These are phyloP conservation scores for Cephalopachus bancanus DNA, from an alignment of 2,797 vertebrate species.

Conservation along the genomic window DNA sequence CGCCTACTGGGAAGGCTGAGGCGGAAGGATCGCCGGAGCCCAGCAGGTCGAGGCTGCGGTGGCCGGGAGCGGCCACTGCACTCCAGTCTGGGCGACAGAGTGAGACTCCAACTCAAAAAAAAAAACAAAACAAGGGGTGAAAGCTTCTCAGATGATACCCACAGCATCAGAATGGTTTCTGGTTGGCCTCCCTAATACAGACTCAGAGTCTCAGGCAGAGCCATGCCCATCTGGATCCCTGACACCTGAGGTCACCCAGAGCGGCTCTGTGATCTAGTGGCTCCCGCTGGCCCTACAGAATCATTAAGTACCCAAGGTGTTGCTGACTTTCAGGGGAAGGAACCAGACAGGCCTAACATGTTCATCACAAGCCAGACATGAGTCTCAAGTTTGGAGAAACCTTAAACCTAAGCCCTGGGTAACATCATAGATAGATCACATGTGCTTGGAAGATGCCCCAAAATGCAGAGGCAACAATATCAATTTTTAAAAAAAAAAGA, in stretches of 20 bases:
- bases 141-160: not conserved
- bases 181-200: not conserved
- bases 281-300: not conserved
- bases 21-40: too few species aligned
- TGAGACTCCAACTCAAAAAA: too few species aligned
- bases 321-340: not conserved
- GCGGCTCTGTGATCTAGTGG: not conserved
- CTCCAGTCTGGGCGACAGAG: too few species aligned
- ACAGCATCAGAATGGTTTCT: not conserved
- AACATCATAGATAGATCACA: not conserved
- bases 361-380: not conserved
- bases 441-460: not conserved
- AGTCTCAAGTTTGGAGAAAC: not conserved
- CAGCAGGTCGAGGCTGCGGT: too few species aligned
- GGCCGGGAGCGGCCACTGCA: too few species aligned
- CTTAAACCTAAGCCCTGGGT: not conserved
- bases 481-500: not conserved
- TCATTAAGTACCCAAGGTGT: too few species aligned
- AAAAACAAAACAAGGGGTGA: not conserved
- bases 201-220: rapidly evolving
- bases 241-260: not conserved
- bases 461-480: not conserved
- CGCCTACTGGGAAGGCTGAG: too few species aligned
- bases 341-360: too few species aligned
- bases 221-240: not conserved